Base-by-base conservation (phyloP, 2,113 vertebrate genomes). In the Syngnathus floridae region DNA sequence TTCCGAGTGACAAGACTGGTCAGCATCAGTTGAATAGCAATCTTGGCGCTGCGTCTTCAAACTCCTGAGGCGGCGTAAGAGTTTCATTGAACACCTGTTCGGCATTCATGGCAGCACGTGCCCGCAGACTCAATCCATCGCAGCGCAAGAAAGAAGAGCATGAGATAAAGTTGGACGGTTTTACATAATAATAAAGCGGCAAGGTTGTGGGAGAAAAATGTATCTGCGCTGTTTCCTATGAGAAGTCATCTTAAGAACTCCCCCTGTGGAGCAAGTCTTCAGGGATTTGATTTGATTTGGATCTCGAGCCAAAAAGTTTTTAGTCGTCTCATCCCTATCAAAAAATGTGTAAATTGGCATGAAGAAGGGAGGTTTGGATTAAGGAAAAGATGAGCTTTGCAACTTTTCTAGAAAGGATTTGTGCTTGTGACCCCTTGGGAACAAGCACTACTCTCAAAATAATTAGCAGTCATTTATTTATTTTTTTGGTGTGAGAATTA, bases 221-320 rank as follows among this genome's bases (percentile, higher is more conserved):
- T 86, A 85, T 88, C 78, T 64, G 31, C 48, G 22, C 77, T 71
- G 77, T 81, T 89, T 82, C 71, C 77, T 75, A 65, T 81, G 76
- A 85, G 71, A 87, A 87, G 82, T 78, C 77, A 87, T 79, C 83
- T 85, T 36, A 56, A 56, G 26, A 56, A 56, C 13, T 8, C 13
- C 54, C 26, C 14, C 13, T 7, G 67, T 83, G 86, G 69, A 74
- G 79, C 81, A 58, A 74, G 78, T 82, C 75, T 83, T 69, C 46
- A 54, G 77, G 84, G 85, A 87, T 86, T 86, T 85, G 76, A 71
- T 83, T 84, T 81, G 76, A 88, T 88, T 87, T 86, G 77, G 82
- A 88, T 83, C 80, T 84, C 82, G 84, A 74, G 79, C 70, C 38
- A 41, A 80, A 87, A 86, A 76, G 57, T 78, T 84, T 80, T 85